Conservation (phyloP, 2,113 vertebrate genomes). For the Siphamia tubifer region DNA sequence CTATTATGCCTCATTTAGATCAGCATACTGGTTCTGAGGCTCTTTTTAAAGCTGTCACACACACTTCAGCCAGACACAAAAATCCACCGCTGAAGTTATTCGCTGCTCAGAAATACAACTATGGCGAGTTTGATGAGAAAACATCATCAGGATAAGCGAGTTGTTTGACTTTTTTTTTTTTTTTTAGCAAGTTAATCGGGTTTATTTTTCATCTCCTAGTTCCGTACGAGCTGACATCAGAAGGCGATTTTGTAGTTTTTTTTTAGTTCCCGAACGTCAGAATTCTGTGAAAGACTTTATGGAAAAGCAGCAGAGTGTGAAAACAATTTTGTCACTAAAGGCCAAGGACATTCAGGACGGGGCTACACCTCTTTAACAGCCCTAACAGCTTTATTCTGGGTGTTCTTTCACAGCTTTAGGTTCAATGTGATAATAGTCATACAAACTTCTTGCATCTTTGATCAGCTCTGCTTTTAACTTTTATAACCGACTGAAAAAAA, state of each 20-base stretch:
- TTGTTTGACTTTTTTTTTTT: constrained; percentile 8
- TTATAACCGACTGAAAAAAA: no score
- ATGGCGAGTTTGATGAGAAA: background rate
- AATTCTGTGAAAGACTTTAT: background rate
- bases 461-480: no score
- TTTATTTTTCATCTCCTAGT: constrained; percentile 12
- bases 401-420: constrained; percentile 1
- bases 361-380: background rate
- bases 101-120: background rate
- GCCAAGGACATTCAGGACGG: constrained; percentile 11
- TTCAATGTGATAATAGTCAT: background rate
- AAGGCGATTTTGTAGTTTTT: no score
- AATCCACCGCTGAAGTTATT: constrained; percentile 1
- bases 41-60: constrained; percentile 12
- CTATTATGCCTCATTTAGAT: constrained; percentile 67
- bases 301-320: background rate
- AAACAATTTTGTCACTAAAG: constrained; percentile 2
- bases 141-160: background rate
- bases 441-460: no score
- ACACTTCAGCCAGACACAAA: constrained; percentile 3
- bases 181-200: constrained; percentile 1
- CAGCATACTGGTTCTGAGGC: constrained; percentile 3
- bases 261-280: no score
- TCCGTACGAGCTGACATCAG: background rate
- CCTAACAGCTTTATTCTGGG: constrained; percentile 1